phyloP scores from a whole-genome alignment of 2,888 invertebrate species.

The Ochropacha duplaris region DNA sequence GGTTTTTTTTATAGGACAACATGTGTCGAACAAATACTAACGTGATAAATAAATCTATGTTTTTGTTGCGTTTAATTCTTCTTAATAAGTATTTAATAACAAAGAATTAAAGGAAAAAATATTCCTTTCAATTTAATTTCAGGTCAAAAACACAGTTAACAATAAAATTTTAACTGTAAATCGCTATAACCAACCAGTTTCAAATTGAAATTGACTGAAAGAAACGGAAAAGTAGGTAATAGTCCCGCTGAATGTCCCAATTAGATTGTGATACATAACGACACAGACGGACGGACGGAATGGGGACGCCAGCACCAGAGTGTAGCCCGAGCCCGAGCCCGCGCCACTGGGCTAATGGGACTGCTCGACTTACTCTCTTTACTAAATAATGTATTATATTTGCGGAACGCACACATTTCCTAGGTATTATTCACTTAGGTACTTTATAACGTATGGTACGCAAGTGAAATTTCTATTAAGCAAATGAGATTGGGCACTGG shows the following conservation, averaged over 20 bases:
- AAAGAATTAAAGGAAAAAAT: too few relatives aligned
- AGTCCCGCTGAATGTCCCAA: constrained; percentile 19
- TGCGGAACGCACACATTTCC: background rate
- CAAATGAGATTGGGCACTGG: too few relatives aligned
- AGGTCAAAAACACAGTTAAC: background rate
- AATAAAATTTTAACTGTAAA: background rate
- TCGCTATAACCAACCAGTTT: background rate
- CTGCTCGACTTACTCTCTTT: constrained; percentile 17
- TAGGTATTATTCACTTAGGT: background rate
- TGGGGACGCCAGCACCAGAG: constrained; percentile 8
- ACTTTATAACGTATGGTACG: too few relatives aligned
- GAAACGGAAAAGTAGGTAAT: background rate
- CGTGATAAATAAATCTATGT: too few relatives aligned
- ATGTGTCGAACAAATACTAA: too few relatives aligned
- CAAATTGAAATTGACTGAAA: background rate
- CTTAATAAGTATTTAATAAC: too few relatives aligned
- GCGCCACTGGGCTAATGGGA: constrained; percentile 10
- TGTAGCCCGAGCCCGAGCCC: background rate
- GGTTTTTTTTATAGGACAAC: too few relatives aligned
- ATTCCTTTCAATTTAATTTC: too few relatives aligned
- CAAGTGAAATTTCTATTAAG: too few relatives aligned
- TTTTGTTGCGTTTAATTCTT: too few relatives aligned
- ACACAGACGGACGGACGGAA: constrained; percentile 20
- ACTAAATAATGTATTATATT: constrained; percentile 5
- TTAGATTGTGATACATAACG: constrained; percentile 29